A percentile compares a stretch with the other conserved stretches of the same genome.
Evolutionary conservation across 2,113 vertebrate species (phyloP).

Genomic region (Emberiza fucata): DNA sequence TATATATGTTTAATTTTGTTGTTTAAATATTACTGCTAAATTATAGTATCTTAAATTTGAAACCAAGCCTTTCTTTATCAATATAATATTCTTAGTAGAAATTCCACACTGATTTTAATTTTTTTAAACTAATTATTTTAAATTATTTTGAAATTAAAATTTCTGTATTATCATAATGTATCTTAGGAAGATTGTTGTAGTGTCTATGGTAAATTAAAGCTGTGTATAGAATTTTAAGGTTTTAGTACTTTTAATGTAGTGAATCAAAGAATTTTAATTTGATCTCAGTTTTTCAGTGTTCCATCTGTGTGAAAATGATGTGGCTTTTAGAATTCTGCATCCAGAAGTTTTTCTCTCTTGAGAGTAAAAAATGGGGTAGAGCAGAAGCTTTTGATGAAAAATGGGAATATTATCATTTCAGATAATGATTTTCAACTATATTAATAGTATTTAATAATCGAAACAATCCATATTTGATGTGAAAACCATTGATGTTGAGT

Average conservation of each 20-base stretch:
- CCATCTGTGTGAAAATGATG: not conserved
- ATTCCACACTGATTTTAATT: not conserved
- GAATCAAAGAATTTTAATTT: not conserved
- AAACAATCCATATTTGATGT: not conserved
- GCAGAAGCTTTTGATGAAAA: not conserved
- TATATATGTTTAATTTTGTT: not conserved
- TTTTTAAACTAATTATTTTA: not conserved
- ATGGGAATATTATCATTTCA: not conserved
- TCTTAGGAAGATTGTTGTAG: conserved; percentile 5
- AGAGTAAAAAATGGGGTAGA: not conserved
- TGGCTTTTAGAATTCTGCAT: not conserved
- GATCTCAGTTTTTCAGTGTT: not conserved
- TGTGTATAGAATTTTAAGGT: not conserved
- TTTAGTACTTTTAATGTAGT: not conserved
- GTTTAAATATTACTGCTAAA: conserved; percentile 24
- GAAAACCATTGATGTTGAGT: not conserved
- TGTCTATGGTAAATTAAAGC: conserved; percentile 20
- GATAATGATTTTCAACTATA: not conserved
- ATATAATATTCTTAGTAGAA: not conserved
- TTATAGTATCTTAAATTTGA: conserved; percentile 9
- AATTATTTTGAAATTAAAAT: not conserved
- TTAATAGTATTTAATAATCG: not conserved
- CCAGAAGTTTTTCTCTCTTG: not conserved
- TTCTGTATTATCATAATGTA: not conserved
- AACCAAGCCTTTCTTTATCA: conserved; percentile 14